These are phyloP conservation scores for Nothura maculosa DNA, from an alignment of 2,797 vertebrate species.

Conservation along the genomic window DNA sequence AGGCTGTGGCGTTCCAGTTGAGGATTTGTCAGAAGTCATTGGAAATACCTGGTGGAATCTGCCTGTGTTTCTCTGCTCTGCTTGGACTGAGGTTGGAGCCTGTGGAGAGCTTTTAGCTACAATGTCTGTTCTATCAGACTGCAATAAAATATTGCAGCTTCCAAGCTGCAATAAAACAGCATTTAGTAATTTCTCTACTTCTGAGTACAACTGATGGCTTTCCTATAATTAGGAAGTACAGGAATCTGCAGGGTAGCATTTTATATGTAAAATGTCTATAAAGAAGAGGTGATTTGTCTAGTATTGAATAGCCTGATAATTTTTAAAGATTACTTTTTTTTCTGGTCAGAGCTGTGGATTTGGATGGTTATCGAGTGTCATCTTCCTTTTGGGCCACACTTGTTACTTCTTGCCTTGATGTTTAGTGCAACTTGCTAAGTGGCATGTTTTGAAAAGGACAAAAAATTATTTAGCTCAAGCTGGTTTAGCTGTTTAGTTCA, in stretches of 20 bases:
- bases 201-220: not conserved
- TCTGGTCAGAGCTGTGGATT: not conserved
- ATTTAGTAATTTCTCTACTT: not conserved
- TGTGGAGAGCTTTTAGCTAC: not conserved
- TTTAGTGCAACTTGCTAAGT: not conserved
- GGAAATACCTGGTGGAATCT: not conserved
- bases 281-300: not conserved
- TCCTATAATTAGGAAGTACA: not conserved
- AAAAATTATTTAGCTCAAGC: not conserved
- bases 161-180: not conserved
- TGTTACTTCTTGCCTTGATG: not conserved
- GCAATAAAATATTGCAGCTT: too few species aligned
- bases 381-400: not conserved
- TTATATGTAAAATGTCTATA: not conserved
- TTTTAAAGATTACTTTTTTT: not conserved
- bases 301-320: not conserved
- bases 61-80: not conserved
- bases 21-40: not conserved
- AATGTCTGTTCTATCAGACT: not conserved
- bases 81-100: not conserved
- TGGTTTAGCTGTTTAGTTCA: not conserved
- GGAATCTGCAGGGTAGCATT: not conserved
- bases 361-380: not conserved
- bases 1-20: not conserved
- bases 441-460: not conserved